phyloP scores from a whole-genome alignment of 2,888 invertebrate genomes.

The Polymixis lichenea region DNA sequence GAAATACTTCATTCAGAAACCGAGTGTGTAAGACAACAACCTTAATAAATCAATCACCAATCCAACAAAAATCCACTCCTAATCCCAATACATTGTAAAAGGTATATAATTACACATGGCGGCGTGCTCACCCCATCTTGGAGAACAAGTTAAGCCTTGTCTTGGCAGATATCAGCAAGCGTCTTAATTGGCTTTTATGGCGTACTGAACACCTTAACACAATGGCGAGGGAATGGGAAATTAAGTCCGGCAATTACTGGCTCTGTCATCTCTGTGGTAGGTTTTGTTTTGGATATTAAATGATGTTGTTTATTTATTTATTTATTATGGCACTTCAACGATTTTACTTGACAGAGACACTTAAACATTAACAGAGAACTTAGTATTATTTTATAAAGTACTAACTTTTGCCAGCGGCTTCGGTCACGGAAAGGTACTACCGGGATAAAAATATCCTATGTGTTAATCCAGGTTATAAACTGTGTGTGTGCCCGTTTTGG shows the following conservation, averaged over 20 bases:
- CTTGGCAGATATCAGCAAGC: slow-evolving; percentile 55
- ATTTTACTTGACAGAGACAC: too few species aligned
- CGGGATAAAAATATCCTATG: too few species aligned
- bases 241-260: slow-evolving; percentile 47
- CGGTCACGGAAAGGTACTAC: too few species aligned
- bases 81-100: slow-evolving; percentile 20
- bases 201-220: slow-evolving; percentile 57
- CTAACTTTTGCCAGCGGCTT: too few species aligned
- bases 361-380: too few species aligned
- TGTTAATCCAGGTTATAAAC: too few species aligned
- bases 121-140: slow-evolving; percentile 29
- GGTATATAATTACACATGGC: slow-evolving; percentile 49
- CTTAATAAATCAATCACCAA: background rate
- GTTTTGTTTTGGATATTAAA: slow-evolving; percentile 17
- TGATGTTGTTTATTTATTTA: too few species aligned
- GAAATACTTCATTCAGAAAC: too few species aligned
- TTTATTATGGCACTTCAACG: too few species aligned
- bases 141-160: slow-evolving; percentile 53
- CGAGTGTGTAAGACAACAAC: too few species aligned
- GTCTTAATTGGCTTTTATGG: slow-evolving; percentile 61
- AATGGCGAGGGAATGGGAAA: slow-evolving; percentile 48
- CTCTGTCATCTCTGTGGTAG: slow-evolving; percentile 14
- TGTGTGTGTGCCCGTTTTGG: too few species aligned
- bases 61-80: slow-evolving; percentile 15
- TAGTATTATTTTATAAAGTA: too few species aligned